Conservation (phyloP, 2,113 vertebrate species). For the Xyrauchen texanus region DNA sequence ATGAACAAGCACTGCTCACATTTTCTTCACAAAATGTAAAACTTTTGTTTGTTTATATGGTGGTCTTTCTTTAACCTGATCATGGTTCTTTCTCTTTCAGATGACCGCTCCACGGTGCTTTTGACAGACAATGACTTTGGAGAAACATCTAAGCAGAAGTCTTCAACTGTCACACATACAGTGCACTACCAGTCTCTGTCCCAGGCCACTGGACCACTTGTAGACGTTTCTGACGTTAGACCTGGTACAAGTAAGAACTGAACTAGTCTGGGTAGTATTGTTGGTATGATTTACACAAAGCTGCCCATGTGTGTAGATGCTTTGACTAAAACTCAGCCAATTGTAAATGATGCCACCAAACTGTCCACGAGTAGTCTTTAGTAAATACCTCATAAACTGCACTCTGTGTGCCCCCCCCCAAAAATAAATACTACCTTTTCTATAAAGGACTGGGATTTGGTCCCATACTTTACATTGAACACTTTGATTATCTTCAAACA, state of each 20-base stretch:
- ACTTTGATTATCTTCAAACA: background rate
- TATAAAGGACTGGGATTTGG: no score
- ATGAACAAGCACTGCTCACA: no score
- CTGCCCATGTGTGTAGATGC: no score
- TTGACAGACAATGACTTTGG: constrained; percentile 96
- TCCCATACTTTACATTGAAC: no score
- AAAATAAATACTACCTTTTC: no score
- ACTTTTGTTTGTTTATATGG: background rate
- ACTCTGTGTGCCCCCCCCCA: no score
- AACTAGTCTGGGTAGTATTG: background rate
- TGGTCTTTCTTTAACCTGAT: background rate
- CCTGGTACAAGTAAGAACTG: constrained; percentile 94
- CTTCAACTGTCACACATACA: constrained; percentile 95
- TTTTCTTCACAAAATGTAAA: no score
- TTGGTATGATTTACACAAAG: no score
- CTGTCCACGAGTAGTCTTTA: no score
- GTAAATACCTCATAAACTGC: no score
- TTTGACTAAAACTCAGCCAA: no score
- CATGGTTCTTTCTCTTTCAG: constrained; percentile 63
- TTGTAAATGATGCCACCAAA: no score
- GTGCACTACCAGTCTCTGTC: constrained; percentile 98
- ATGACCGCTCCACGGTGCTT: constrained; percentile 94
- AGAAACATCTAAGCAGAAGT: constrained; percentile 94
- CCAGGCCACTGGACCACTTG: constrained; percentile 94
- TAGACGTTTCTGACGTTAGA: constrained; percentile 96